A percentile compares a stretch with the other conserved stretches of the same genome.
phyloP scores from a whole-genome alignment of 2,113 vertebrate species.

The Stercorarius parasiticus region DNA sequence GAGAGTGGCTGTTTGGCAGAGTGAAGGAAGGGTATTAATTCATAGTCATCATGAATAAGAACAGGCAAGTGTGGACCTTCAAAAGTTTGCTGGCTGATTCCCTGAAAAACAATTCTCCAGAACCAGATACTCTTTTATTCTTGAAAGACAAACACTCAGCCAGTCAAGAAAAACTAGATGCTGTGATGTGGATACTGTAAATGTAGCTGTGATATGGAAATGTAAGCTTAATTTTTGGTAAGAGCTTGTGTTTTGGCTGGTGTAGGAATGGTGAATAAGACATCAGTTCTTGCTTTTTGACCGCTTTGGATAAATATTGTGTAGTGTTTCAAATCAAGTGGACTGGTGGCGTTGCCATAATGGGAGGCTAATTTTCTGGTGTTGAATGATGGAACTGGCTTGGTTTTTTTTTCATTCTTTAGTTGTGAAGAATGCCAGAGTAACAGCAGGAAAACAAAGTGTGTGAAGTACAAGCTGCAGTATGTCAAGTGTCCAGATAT shows the following conservation, averaged over 20 bases:
- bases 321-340: neutral
- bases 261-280: neutral
- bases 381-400: neutral
- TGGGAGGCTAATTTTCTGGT: neutral
- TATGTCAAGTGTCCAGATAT: neutral
- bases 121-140: neutral
- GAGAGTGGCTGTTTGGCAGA: neutral
- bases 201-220: neutral
- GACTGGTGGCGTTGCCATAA: neutral
- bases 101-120: neutral
- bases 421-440: neutral
- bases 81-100: neutral
- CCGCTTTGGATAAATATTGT: neutral
- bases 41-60: neutral
- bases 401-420: neutral
- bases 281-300: neutral
- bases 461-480: neutral
- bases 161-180: neutral
- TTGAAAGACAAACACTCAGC: neutral
- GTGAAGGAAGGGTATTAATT: neutral
- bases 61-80: neutral
- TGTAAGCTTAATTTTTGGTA: neutral
- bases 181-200: neutral
- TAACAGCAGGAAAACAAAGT: neutral
- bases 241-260: constrained; percentile 12